Evolutionary conservation across 2,888 invertebrate species (phyloP).

Genomic region (Steromphala cineraria): DNA sequence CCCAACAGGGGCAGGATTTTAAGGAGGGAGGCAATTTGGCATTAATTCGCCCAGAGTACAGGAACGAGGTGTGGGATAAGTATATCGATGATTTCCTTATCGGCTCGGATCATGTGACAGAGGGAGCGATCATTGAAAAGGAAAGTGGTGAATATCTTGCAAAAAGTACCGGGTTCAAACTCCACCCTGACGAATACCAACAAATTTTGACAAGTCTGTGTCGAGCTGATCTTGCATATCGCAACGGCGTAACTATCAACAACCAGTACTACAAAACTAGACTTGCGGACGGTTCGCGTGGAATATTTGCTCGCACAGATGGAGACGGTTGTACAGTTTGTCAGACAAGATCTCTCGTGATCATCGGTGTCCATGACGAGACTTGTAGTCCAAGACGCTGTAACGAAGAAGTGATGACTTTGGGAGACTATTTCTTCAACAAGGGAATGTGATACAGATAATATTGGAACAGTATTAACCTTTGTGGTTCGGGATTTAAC

Average conservation of each 20-base stretch:
- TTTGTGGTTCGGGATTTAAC: not conserved
- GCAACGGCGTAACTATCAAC: slow-evolving; percentile 53
- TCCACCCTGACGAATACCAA: slow-evolving; percentile 47
- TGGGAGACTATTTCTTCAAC: slow-evolving; percentile 54
- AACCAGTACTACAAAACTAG: slow-evolving; percentile 52
- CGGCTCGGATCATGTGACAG: slow-evolving; percentile 46
- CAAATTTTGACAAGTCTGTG: slow-evolving; percentile 43
- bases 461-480: not conserved
- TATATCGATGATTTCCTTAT: slow-evolving; percentile 56
- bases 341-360: slow-evolving; percentile 54
- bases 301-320: slow-evolving; percentile 58
- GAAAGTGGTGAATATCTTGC: slow-evolving; percentile 42
- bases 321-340: slow-evolving; percentile 59
- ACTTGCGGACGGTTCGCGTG: slow-evolving; percentile 62
- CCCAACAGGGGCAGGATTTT: not conserved
- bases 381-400: slow-evolving; percentile 44
- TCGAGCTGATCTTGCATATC: slow-evolving; percentile 42
- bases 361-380: slow-evolving; percentile 55
- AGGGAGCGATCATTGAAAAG: slow-evolving; percentile 54
- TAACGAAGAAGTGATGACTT: slow-evolving; percentile 64
- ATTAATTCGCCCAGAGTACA: slow-evolving; percentile 49
- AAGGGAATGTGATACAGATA: slow-evolving; percentile 30
- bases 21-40: not conserved
- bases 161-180: slow-evolving; percentile 45
- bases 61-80: slow-evolving; percentile 59